Percentiles rank a stretch among this genome's conserved stretches.
Conservation (phyloP, 2,888 invertebrate genomes). For the Aleiodes leptofemur region DNA sequence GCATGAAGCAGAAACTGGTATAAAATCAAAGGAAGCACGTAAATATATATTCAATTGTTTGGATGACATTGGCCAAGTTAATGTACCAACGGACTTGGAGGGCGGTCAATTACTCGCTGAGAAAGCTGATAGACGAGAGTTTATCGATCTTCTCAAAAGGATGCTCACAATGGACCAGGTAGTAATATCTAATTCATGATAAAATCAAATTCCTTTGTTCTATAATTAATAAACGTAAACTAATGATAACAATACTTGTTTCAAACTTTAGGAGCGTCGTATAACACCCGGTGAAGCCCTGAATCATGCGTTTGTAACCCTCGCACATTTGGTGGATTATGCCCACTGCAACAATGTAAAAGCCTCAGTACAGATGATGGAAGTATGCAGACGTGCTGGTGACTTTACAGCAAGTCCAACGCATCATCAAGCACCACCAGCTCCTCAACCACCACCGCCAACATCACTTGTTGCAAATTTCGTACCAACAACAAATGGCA, state of each 20-base stretch:
- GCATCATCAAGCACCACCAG: conserved; percentile 78
- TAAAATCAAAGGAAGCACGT: conserved; percentile 99
- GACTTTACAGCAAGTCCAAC: conserved; percentile 75
- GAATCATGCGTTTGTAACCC: conserved; percentile 95
- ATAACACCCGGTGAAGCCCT: conserved; percentile 97
- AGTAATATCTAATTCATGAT: conserved; percentile 76
- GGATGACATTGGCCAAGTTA: conserved; percentile 98
- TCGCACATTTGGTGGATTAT: conserved; percentile 96
- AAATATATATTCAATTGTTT: conserved; percentile 99
- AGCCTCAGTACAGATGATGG: conserved; percentile 98
- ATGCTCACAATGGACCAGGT: conserved; percentile 99
- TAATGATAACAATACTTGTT: conserved; percentile 3
- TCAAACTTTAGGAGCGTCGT: conserved; percentile 85
- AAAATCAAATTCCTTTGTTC: no score
- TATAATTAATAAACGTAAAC: no score
- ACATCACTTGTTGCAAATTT: conserved; percentile 85
- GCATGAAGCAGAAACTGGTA: conserved; percentile 97
- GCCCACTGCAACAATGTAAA: conserved; percentile 98
- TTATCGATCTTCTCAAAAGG: conserved; percentile 96
- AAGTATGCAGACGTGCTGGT: conserved; percentile 80
- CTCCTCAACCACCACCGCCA: conserved; percentile 75
- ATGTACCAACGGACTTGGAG: conserved; percentile 97
- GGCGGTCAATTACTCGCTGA: conserved; percentile 97
- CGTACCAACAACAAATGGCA: conserved; percentile 86
- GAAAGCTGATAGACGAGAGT: conserved; percentile 97